Evolutionary conservation across 1,140 invertebrate genomes (phyloP).

Genomic region (Lordiphosa collinella): DNA sequence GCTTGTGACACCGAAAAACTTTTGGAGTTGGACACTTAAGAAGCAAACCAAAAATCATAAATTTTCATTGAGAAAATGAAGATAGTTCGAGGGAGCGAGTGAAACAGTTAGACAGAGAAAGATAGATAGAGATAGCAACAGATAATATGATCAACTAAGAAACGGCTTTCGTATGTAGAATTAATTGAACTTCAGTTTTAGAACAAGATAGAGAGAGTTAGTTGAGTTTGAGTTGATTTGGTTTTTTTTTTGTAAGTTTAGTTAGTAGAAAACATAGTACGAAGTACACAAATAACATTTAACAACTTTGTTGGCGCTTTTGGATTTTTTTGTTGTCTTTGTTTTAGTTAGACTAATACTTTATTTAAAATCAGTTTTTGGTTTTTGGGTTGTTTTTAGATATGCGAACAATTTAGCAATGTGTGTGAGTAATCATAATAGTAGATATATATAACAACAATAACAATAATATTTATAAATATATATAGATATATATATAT

Average conservation of each 20-base stretch:
- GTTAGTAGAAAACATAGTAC: constrained; percentile 71
- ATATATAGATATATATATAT: constrained; percentile 72
- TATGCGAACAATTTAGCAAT: constrained; percentile 78
- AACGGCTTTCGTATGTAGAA: constrained; percentile 62
- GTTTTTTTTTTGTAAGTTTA: constrained; percentile 33
- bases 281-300: constrained; percentile 77
- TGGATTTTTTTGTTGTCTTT: constrained; percentile 52
- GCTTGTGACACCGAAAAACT: background rate
- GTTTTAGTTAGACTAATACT: constrained; percentile 68
- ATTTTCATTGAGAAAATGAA: constrained; percentile 34
- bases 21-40: constrained; percentile 24
- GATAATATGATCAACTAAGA: constrained; percentile 70
- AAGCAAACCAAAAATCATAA: constrained; percentile 48
- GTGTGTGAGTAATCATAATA: constrained; percentile 76
- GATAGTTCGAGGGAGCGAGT: constrained; percentile 24
- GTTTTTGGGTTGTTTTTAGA: constrained; percentile 59
- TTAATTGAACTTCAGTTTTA: constrained; percentile 58
- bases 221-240: constrained; percentile 58
- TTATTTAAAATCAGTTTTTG: constrained; percentile 62
- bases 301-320: constrained; percentile 71
- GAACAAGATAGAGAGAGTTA: constrained; percentile 60
- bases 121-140: constrained; percentile 53
- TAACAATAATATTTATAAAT: constrained; percentile 78
- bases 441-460: constrained; percentile 76
- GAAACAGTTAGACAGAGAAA: constrained; percentile 16